Conservation (phyloP, 2,797 vertebrate species). For the Fratercula arctica region DNA sequence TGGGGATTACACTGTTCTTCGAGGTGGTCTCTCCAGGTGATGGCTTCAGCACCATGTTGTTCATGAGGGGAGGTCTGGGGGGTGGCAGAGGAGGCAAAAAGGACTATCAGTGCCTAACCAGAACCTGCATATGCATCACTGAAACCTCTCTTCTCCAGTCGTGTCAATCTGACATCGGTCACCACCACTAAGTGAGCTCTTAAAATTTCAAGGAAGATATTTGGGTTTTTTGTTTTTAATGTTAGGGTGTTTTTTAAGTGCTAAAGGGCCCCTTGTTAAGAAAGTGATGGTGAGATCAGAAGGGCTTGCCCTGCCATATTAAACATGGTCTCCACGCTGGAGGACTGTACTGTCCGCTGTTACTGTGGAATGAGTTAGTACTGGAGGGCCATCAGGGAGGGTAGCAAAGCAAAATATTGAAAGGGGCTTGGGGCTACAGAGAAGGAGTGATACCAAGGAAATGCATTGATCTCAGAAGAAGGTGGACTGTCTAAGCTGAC, state of each 20-base stretch:
- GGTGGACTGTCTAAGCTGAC: neutral
- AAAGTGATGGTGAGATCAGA: neutral
- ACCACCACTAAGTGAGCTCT: neutral
- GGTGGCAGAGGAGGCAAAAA: neutral
- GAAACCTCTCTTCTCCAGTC: neutral
- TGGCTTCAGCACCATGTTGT: neutral
- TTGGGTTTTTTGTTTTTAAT: slow-evolving; percentile 11
- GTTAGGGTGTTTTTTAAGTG: neutral
- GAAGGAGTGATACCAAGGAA: neutral
- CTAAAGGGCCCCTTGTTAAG: neutral
- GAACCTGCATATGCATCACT: neutral
- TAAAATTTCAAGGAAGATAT: neutral
- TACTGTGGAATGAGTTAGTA: neutral
- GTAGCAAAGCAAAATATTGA: neutral
- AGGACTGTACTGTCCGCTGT: neutral
- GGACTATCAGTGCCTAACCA: neutral
- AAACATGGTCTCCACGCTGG: neutral
- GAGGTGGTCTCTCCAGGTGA: slow-evolving; percentile 55
- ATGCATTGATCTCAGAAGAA: neutral
- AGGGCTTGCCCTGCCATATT: neutral
- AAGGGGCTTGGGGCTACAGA: neutral
- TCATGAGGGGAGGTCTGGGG: neutral
- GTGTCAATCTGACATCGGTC: neutral
- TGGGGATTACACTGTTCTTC: slow-evolving; percentile 38
- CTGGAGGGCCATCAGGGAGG: neutral